These are phyloP conservation scores for Rotaria magnacalcarata DNA, from an alignment of 2,888 invertebrate genomes.

Conservation along the genomic window DNA sequence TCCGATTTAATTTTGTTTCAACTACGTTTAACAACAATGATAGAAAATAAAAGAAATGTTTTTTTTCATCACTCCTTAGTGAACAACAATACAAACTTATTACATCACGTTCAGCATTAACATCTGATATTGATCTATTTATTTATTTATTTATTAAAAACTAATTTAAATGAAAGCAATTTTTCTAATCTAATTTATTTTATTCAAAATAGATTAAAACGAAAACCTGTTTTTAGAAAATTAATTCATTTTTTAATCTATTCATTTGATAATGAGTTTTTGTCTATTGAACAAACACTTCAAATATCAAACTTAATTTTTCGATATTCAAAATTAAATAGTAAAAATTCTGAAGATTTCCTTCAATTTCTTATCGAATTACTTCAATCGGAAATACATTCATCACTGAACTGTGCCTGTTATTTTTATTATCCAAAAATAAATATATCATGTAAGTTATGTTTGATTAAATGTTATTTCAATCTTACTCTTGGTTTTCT, in stretches of 20 bases:
- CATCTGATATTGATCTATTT: neutral
- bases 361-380: slow-evolving; percentile 4
- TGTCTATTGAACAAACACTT: neutral
- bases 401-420: no score
- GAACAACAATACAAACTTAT: slow-evolving; percentile 1
- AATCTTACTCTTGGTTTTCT: no score
- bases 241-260: neutral
- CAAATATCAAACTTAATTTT: neutral
- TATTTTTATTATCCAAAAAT: no score
- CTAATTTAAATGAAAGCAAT: neutral
- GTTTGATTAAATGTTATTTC: no score
- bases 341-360: neutral
- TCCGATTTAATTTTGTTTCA: neutral
- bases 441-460: no score
- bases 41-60: neutral
- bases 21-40: neutral
- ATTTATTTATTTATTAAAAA: neutral
- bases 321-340: neutral
- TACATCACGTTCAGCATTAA: neutral
- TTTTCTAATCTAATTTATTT: neutral
- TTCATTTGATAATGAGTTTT: slow-evolving; percentile 21
- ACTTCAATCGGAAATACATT: neutral
- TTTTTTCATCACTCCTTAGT: neutral
- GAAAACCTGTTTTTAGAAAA: neutral
- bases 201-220: neutral